Evolutionary conservation across 2,888 invertebrate species (phyloP), one percentile per base, ranked within the genome.

Genomic region (Heliconius ethilla): DNA sequence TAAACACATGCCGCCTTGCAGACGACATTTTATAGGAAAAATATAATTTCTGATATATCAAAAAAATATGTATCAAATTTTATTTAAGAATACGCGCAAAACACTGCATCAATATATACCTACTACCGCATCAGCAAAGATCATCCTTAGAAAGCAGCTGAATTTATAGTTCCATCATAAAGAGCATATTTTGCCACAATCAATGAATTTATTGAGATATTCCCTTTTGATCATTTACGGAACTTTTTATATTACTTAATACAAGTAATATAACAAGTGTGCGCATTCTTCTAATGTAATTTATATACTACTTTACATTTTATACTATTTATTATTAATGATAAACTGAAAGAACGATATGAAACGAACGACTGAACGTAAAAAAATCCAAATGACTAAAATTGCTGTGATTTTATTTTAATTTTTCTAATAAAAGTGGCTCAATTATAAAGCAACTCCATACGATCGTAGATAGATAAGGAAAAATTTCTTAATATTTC

Each of bases 31-130:
- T 84, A 89, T 92, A 92, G 89, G 91, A 91, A 92, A 92, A 93
- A 92, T 92, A 92, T 90, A 90, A 86, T 86, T 91, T 89, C 88
- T 88, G 90, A 90, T 91, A 59, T 94, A 94, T 94, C 94, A 94
- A 94, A 94, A 93, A 88, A 91, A 74, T 78, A 86, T 88, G 86
- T 89, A 85, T 85, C 86, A 88, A 87, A 85, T 85, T 88, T 86
- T 84, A 86, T 87, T 86, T 82, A 86, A 89, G 87, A 89, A 86
- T 83, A 87, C 86, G 85, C 89, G 87, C 86, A 88, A 90, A 90
- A 90, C 89, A 91, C 88, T 84, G 86, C 86, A 86, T 88, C 37
- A 33, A 72, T 67, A 76, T 86, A 84, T 82, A 40, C 27, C 63
- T 63, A 40, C 63, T 63, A 62, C 22, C 29, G 63, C 74, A 74